Evolutionary conservation across 1,140 invertebrate genomes (phyloP).

Genomic region (Papilio aristodemus): DNA sequence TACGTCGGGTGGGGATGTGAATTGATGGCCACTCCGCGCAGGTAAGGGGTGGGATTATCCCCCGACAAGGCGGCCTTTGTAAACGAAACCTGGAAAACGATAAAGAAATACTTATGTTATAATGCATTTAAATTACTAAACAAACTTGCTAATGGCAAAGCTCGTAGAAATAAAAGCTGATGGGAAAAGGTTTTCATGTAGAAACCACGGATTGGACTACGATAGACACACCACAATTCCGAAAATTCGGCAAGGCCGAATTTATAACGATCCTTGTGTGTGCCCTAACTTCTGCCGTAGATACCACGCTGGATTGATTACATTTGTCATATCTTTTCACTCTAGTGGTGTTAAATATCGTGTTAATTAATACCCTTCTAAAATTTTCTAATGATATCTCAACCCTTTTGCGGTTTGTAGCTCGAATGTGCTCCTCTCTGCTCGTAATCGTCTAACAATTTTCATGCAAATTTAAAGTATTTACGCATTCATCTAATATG

Average conservation of each 20-base stretch:
- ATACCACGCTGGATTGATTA: too few species aligned
- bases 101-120: slow-evolving; percentile 30
- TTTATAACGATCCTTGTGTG: too few species aligned
- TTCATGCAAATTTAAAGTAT: slow-evolving; percentile 68
- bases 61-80: slow-evolving; percentile 50
- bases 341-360: too few species aligned
- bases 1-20: slow-evolving; percentile 62
- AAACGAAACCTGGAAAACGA: slow-evolving; percentile 54
- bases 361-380: background rate
- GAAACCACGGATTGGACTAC: too few species aligned
- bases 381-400: background rate
- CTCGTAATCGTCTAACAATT: slow-evolving; percentile 52
- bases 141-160: background rate
- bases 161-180: background rate
- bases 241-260: too few species aligned
- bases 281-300: too few species aligned
- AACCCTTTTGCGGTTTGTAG: slow-evolving; percentile 9
- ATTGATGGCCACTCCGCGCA: slow-evolving; percentile 61
- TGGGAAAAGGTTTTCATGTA: too few species aligned
- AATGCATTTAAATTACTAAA: background rate
- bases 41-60: slow-evolving; percentile 55
- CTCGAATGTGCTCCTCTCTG: background rate
- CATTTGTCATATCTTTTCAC: too few species aligned
- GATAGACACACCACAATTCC: too few species aligned
- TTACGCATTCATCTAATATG: slow-evolving; percentile 75